phyloP scores from a whole-genome alignment of 2,797 vertebrate genomes.

The Tragelaphus oryx region DNA sequence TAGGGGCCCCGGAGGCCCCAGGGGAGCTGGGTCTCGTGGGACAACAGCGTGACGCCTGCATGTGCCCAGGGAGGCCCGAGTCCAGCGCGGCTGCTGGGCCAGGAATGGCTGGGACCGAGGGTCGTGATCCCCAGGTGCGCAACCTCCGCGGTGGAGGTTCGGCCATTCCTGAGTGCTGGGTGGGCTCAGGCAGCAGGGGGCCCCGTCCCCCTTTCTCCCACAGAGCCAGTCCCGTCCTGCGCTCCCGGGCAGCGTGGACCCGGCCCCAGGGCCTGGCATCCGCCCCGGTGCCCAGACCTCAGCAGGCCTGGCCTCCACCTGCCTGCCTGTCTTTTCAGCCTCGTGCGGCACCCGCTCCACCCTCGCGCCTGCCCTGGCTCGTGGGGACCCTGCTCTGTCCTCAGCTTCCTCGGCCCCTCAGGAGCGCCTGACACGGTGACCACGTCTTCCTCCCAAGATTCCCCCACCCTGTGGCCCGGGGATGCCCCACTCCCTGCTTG shows the following conservation, averaged over 20 bases:
- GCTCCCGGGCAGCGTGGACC: neutral
- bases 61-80: too few relatives aligned
- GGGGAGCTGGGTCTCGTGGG: neutral
- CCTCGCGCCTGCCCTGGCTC: neutral
- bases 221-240: neutral
- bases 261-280: neutral
- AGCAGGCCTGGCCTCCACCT: rapidly evolving
- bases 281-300: neutral
- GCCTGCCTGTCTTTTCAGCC: neutral
- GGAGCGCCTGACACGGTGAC: neutral
- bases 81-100: neutral
- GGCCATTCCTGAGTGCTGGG: neutral
- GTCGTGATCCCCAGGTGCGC: neutral
- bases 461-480: neutral
- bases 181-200: neutral
- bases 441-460: neutral
- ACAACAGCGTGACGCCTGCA: too few relatives aligned
- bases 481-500: neutral
- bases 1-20: neutral
- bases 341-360: neutral
- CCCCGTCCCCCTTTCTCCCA: neutral
- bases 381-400: neutral
- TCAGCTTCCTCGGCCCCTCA: neutral
- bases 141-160: neutral
- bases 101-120: neutral